These are phyloP conservation scores for Drosophila neotestacea DNA, from an alignment of 2,888 invertebrate species.

Conservation along the genomic window DNA sequence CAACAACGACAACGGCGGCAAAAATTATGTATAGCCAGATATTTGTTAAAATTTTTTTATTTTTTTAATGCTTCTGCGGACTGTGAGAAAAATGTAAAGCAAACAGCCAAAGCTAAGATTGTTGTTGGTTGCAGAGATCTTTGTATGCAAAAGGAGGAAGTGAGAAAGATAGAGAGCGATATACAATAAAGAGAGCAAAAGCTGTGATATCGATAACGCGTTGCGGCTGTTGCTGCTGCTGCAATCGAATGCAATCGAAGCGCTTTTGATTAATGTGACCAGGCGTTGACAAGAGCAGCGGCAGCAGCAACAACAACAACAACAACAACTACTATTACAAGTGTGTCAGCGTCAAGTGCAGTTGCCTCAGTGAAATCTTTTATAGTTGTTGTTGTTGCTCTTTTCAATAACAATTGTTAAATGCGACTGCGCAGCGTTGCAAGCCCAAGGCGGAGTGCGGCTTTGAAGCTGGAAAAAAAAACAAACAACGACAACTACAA, in stretches of 20 bases:
- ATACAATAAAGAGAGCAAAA: slow-evolving; percentile 1
- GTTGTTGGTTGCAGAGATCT: slow-evolving; percentile 25
- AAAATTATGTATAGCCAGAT: slow-evolving; percentile 68
- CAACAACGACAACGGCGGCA: slow-evolving; percentile 39
- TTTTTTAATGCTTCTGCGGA: slow-evolving; percentile 46
- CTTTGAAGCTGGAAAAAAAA: slow-evolving; percentile 57
- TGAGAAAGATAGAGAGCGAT: slow-evolving; percentile 11
- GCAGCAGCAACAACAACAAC: slow-evolving; percentile 10
- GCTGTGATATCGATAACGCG: slow-evolving; percentile 53
- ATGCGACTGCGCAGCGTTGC: slow-evolving; percentile 56
- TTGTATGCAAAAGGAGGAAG: slow-evolving; percentile 31
- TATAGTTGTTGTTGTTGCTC: slow-evolving; percentile 33
- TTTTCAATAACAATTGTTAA: slow-evolving; percentile 65
- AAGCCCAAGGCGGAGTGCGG: slow-evolving; percentile 63
- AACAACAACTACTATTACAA: slow-evolving; percentile 39
- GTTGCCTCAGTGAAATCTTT: slow-evolving; percentile 65
- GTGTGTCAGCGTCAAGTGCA: slow-evolving; percentile 69
- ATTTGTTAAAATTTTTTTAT: slow-evolving; percentile 70
- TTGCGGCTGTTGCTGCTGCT: not conserved
- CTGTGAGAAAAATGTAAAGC: slow-evolving; percentile 74
- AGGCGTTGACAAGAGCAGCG: slow-evolving; percentile 52
- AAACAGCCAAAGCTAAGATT: slow-evolving; percentile 24
- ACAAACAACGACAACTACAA: slow-evolving; percentile 34
- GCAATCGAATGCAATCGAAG: slow-evolving; percentile 50
- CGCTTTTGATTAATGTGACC: slow-evolving; percentile 59